Base-by-base conservation (phyloP, 2,113 vertebrate genomes). In the Emberiza fucata region DNA sequence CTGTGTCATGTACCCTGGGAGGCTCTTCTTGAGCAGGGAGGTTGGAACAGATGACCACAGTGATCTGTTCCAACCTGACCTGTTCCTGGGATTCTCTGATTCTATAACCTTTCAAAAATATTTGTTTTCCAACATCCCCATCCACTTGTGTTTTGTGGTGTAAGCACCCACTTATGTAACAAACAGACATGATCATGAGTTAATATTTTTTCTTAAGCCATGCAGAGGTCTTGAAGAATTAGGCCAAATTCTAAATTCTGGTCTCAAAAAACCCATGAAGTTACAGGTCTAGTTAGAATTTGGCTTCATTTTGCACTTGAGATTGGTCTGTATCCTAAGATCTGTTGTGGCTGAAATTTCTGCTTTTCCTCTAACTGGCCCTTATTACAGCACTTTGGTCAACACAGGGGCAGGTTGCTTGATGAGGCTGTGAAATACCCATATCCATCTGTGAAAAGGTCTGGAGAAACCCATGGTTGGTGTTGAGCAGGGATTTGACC, bases 111-210 rank as follows among this genome's bases (percentile, higher is more conserved):
- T 72, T 35, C 10, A 76, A 88, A 82, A 73, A 40, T 13, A 0
- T 19, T 42, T 2, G 0, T 23, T 79, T 82, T 57, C 27, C 51
- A 66, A 0, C 1, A 1, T 65, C 16, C 50, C 18, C 10, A 4
- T 17, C 29, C 63, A 42, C 14, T 47, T 50, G 20, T 18, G 33
- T 31, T 82, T 42, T 39, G 19, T 10, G 5, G 13, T 8, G 1
- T 13, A 37, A 20, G 1, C 3, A 0, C 8, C 12, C 24, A 18
- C 28, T 63, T 53, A 35, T 16, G 3, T 35, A 50, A 66, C 40
- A 68, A 9, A 54, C 3, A 56, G 7, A 40, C 4, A 19, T 14
- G 8, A 4, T n/a, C 18, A 8, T 39, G 7, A 25, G 16, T 53
- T 23, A 61, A 5, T 65, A 51, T 23, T 69, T 83, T 69, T 89